phyloP scores from a whole-genome alignment of 2,113 vertebrate species.

The Xerus inauris region DNA sequence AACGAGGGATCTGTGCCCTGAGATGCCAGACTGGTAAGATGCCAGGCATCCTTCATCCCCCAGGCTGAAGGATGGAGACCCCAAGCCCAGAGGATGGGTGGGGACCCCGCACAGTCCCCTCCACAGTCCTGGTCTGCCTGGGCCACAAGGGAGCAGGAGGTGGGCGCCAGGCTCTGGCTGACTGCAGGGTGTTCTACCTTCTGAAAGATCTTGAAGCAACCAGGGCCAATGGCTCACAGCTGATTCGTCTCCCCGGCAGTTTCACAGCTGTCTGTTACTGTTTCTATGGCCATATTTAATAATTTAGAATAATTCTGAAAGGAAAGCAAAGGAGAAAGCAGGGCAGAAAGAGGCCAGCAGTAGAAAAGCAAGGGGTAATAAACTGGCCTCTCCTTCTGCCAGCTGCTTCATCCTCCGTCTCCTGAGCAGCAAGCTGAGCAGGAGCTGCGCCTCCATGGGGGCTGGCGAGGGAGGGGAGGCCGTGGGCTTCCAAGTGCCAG shows the following conservation, averaged over 20 bases:
- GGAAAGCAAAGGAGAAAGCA: no score
- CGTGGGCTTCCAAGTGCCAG: background rate
- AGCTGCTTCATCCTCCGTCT: background rate
- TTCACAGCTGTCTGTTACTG: background rate
- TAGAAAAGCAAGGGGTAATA: no score
- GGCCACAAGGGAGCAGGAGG: no score
- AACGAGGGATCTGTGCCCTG: no score
- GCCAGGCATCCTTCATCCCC: rapidly evolving
- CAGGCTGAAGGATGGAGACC: no score
- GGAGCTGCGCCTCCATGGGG: background rate
- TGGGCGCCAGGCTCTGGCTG: background rate
- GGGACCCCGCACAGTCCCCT: no score
- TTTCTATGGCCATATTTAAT: background rate
- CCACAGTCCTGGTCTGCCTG: no score
- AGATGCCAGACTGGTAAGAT: no score
- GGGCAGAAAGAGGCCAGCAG: no score
- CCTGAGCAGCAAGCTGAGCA: background rate
- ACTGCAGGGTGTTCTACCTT: background rate
- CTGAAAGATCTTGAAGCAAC: background rate
- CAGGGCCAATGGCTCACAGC: background rate
- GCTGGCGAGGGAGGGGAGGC: background rate
- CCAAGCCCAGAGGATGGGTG: background rate
- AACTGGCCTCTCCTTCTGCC: no score
- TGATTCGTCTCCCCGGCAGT: background rate
- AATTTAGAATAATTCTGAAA: slow-evolving; percentile 20